These are phyloP conservation scores for Elgaria multicarinata DNA, from an alignment of 2,113 vertebrate genomes.

Conservation along the genomic window DNA sequence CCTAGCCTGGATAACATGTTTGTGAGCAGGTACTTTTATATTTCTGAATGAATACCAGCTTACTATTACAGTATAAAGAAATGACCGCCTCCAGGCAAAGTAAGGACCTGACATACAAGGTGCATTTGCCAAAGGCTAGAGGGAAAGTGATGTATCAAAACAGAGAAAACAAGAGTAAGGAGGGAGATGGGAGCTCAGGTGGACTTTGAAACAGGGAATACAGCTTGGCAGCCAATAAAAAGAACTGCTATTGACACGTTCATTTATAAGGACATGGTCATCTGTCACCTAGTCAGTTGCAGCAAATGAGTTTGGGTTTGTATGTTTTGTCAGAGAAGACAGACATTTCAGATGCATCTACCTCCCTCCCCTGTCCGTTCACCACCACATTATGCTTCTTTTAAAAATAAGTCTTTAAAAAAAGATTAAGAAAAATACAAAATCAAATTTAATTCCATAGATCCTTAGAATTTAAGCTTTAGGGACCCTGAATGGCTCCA, in stretches of 20 bases:
- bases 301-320: not conserved
- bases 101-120: not conserved
- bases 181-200: not conserved
- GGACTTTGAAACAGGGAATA: not conserved
- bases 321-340: constrained; percentile 2
- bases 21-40: fast-evolving
- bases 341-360: constrained; percentile 14
- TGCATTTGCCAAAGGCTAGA: constrained; percentile 30
- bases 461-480: constrained; percentile 42
- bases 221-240: not conserved
- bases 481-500: constrained; percentile 20
- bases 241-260: not conserved
- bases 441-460: constrained; percentile 7
- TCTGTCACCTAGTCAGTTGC: not conserved
- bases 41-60: not conserved
- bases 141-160: fast-evolving
- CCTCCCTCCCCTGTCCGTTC: constrained; percentile 10
- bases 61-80: not conserved
- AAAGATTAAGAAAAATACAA: not conserved
- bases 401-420: not conserved
- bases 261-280: not conserved
- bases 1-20: constrained; percentile 33
- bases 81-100: not conserved
- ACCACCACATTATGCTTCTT: constrained; percentile 16
- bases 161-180: not conserved